Evolutionary conservation across 1,140 invertebrate genomes (phyloP).

Genomic region (Hyles vespertilio): DNA sequence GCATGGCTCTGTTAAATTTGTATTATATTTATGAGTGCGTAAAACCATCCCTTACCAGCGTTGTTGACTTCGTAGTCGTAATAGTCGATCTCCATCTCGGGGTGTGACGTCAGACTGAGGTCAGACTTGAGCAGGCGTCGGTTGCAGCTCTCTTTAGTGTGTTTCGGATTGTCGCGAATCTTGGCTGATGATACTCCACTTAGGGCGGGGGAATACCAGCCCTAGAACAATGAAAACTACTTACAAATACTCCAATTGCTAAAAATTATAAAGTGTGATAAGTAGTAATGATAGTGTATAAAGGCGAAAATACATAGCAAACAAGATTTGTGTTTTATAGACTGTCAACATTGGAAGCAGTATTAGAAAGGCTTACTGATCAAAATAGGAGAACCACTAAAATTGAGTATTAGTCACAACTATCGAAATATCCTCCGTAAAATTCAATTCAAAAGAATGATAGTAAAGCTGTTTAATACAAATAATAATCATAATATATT

Average conservation of each 20-base stretch:
- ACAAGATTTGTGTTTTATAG: too few species aligned
- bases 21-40: conserved; percentile 1
- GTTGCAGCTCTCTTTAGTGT: conserved; percentile 86
- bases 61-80: conserved; percentile 92
- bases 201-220: conserved; percentile 81
- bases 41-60: conserved; percentile 47
- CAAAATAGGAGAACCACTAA: too few species aligned
- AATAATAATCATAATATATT: too few species aligned
- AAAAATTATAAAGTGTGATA: too few species aligned
- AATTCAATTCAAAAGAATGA: too few species aligned
- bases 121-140: conserved; percentile 84
- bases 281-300: too few species aligned
- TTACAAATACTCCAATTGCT: background rate
- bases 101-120: conserved; percentile 83
- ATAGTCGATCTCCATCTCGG: conserved; percentile 90
- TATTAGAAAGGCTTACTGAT: too few species aligned
- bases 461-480: too few species aligned
- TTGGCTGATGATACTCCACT: conserved; percentile 78
- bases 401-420: too few species aligned
- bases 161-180: conserved; percentile 81
- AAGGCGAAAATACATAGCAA: too few species aligned
- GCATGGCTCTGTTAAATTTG: background rate
- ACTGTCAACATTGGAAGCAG: too few species aligned
- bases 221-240: conserved; percentile 61
- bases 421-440: too few species aligned